Percentiles rank a stretch among this genome's conserved stretches.
Conservation (phyloP, 2,888 invertebrate species). For the Eupithecia exiguata region DNA sequence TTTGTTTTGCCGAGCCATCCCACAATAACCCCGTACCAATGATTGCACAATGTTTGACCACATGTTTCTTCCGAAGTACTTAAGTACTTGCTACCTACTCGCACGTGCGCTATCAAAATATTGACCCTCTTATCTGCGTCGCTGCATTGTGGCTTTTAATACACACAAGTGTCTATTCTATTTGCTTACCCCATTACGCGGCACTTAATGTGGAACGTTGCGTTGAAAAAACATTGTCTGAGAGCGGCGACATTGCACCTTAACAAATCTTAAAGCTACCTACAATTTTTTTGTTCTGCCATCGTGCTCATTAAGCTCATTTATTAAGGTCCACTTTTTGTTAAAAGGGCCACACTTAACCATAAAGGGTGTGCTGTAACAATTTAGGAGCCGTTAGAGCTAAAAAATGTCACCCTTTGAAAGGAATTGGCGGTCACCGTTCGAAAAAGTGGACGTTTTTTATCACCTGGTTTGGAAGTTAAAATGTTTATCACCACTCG, state of each 20-base stretch:
- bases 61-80: conserved; percentile 67
- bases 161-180: conserved; percentile 70
- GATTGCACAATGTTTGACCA: conserved; percentile 81
- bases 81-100: not conserved
- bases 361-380: conserved; percentile 75
- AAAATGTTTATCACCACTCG: conserved; percentile 83
- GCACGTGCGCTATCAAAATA: conserved; percentile 81
- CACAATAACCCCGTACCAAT: conserved; percentile 37
- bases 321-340: conserved; percentile 78
- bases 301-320: conserved; percentile 67
- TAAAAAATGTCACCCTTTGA: conserved; percentile 82
- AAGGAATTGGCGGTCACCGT: conserved; percentile 66
- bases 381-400: conserved; percentile 78
- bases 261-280: conserved; percentile 73
- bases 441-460: conserved; percentile 76
- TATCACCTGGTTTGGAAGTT: conserved; percentile 82
- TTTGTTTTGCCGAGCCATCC: conserved; percentile 60
- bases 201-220: conserved; percentile 70
- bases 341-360: conserved; percentile 65
- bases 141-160: conserved; percentile 71
- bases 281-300: conserved; percentile 59
- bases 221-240: conserved; percentile 74
- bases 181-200: conserved; percentile 77
- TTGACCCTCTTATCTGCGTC: conserved; percentile 79
- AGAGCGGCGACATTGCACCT: conserved; percentile 62